These are phyloP conservation scores for Allenopithecus nigroviridis DNA, from an alignment of 2,797 vertebrate species.

Conservation along the genomic window DNA sequence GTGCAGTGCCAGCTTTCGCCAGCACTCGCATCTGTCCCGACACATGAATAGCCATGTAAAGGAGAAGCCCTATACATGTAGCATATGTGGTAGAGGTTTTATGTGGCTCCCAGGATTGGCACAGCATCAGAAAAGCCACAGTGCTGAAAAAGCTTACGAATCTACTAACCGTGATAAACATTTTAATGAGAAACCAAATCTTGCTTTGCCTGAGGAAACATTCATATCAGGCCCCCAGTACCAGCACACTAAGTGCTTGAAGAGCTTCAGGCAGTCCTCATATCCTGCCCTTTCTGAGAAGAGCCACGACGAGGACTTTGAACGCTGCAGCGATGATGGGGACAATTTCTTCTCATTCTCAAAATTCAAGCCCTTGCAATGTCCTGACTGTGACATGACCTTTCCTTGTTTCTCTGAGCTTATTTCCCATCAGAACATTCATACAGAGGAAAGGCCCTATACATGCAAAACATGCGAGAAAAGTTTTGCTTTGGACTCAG, in stretches of 20 bases:
- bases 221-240: background rate
- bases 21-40: slow-evolving; percentile 62
- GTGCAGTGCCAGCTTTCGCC: slow-evolving; percentile 54
- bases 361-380: slow-evolving; percentile 52
- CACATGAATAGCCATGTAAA: slow-evolving; percentile 64
- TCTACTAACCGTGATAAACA: background rate
- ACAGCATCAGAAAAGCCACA: slow-evolving; percentile 65
- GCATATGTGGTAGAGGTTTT: slow-evolving; percentile 53
- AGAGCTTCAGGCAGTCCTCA: background rate
- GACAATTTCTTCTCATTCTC: slow-evolving; percentile 42
- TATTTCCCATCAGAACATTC: slow-evolving; percentile 51
- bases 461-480: slow-evolving; percentile 14
- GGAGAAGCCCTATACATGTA: slow-evolving; percentile 56
- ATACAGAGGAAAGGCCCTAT: slow-evolving; percentile 22
- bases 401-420: slow-evolving; percentile 60
- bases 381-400: slow-evolving; percentile 26
- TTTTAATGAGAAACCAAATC: slow-evolving; percentile 14
- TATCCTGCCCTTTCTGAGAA: background rate
- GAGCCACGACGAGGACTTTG: background rate
- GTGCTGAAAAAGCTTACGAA: background rate
- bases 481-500: slow-evolving; percentile 42
- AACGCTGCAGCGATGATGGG: background rate
- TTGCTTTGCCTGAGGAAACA: background rate
- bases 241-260: background rate
- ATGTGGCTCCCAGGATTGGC: slow-evolving; percentile 41